Evolutionary conservation across 2,888 invertebrate species (phyloP), one percentile per base, ranked within the genome.

Genomic region (Oasisia sp.): DNA sequence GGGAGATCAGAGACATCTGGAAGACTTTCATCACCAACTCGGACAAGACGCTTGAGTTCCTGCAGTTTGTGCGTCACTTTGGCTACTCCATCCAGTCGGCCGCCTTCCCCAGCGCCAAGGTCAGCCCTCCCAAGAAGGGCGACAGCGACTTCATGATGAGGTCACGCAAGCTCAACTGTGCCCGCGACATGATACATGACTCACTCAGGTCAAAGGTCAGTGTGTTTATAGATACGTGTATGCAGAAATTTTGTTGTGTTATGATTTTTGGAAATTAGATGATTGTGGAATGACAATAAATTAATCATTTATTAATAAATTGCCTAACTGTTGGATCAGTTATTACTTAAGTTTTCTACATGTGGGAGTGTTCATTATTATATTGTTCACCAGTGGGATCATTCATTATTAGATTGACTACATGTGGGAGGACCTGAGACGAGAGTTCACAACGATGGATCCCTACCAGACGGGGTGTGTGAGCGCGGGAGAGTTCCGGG

Each of bases 381-480:
- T 96, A 95, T 96, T 93, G 96, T 96, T 93, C 96, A 95, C 93
- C 95, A 96, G 95, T 96, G 96, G 96, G 96, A 96, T 38, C 58
- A 91, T 91, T 91, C 45, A 12, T 92, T 32, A 91, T 93, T 93
- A 96, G 96, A 95, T 96, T 93, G 96, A 96, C 93, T 96, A 95
- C 93, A 95, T 96, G 95, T 96, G 96, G 96, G 96, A 96, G 32
- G 95, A 96, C 91, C 94, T 96, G 45, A 93, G 95, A 32, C 94
- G 95, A 74, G 96, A 96, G 94, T 96, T 96, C 94, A 94, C 95
- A 32, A 94, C 93, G 91, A 96, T 96, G 95, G 96, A 96, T 93
- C 95, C 95, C 0, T 96, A 96, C 93, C 94, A 94, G 92, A 96
- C 96, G 8, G 96, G 96, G 19, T 95, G 93, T 92, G 95, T 96